Evolutionary conservation across 2,113 vertebrate genomes (phyloP).

Genomic region (Pantherophis guttatus): DNA sequence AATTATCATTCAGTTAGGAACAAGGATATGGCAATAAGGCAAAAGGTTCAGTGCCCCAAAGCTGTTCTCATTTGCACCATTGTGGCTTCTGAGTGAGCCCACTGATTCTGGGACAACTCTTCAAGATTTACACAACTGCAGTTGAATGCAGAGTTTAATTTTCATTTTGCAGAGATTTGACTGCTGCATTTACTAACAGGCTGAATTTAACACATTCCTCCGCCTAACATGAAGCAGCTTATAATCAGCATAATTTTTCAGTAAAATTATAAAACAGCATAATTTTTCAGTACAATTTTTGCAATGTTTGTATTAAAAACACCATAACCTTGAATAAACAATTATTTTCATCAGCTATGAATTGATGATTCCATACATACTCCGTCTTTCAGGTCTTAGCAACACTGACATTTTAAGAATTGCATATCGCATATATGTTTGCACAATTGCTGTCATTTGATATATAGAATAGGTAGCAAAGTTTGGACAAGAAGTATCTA

Average conservation of each 20-base stretch:
- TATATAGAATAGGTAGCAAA: neutral
- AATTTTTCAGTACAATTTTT: neutral
- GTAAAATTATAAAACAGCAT: neutral
- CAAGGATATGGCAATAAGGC: conserved; percentile 16
- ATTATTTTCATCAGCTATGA: neutral
- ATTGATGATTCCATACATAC: rapidly evolving
- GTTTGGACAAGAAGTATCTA: neutral
- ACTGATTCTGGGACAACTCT: neutral
- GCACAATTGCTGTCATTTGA: neutral
- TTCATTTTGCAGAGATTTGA: conserved; percentile 4
- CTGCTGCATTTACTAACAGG: conserved; percentile 7
- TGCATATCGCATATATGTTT: rapidly evolving
- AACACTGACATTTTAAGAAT: neutral
- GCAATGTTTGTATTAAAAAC: neutral
- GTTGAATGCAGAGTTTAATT: conserved; percentile 26
- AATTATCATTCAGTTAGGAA: conserved; percentile 31
- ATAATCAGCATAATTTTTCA: neutral
- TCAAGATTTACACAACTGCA: conserved; percentile 36
- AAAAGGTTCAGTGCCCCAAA: neutral
- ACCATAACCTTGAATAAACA: neutral
- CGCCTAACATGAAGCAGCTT: neutral
- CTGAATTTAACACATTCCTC: neutral
- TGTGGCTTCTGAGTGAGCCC: conserved; percentile 14
- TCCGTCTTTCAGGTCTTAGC: neutral
- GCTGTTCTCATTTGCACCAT: conserved; percentile 22